A percentile compares a stretch with the other conserved stretches of the same genome.
Evolutionary conservation across 2,888 invertebrate genomes (phyloP).

Genomic region (Oxytorus armatus): DNA sequence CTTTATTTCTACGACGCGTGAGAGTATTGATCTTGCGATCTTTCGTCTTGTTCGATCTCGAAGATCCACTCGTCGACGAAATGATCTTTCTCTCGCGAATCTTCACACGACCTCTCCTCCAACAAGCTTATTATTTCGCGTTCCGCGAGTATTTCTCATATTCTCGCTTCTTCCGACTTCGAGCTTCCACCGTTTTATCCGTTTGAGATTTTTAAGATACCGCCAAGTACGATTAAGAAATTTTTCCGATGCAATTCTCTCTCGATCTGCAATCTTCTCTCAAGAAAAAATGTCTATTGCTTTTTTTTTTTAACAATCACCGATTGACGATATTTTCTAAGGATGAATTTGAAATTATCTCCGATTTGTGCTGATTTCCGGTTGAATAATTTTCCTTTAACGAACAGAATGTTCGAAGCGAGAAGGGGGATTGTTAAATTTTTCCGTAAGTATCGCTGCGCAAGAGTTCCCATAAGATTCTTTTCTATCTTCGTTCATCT

Average conservation of each 20-base stretch:
- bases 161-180: constrained; percentile 13
- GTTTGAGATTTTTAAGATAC: too few species aligned
- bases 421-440: not conserved
- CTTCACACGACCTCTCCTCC: constrained; percentile 52
- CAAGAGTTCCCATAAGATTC: constrained; percentile 65
- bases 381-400: not conserved
- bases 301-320: too few species aligned
- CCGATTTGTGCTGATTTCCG: not conserved
- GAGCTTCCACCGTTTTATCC: not conserved
- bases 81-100: constrained; percentile 34
- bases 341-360: not conserved
- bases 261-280: too few species aligned
- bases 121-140: constrained; percentile 1
- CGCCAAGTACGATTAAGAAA: constrained; percentile 27
- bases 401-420: not conserved
- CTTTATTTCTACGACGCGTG: constrained; percentile 44
- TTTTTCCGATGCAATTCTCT: too few species aligned
- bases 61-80: constrained; percentile 40
- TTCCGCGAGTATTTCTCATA: constrained; percentile 8
- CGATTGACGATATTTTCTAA: too few species aligned
- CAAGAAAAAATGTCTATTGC: too few species aligned
- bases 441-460: not conserved
- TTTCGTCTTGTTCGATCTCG: constrained; percentile 24
- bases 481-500: constrained; percentile 60
- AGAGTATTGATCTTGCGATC: constrained; percentile 59